Evolutionary conservation across 2,113 vertebrate genomes (phyloP), one percentile per base, ranked within the genome.

Genomic region (Apodemus speciosus): DNA sequence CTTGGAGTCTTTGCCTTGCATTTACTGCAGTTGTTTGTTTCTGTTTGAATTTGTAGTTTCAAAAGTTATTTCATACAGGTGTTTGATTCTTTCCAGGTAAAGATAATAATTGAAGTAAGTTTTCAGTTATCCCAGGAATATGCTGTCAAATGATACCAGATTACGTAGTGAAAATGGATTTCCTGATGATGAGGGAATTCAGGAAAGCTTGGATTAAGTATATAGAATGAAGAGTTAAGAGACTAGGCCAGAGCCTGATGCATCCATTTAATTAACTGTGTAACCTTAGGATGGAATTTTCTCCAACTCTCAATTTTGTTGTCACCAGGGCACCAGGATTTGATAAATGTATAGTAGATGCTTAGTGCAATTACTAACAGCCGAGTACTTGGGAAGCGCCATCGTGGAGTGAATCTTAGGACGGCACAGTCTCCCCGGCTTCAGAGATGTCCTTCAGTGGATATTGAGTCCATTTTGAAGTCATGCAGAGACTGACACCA

Each of bases 301-400:
- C 25, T 77, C n/a, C 69, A 71, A n/a, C 35, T 84, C 21, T 92
- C 27, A 56, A 6, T 84, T 94, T 96, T 91, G 49, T 72, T 96
- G 64, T 75, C 88, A 62, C 91, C 1, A 66, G 4, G 25, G 53
- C 46, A 51, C 56, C 32, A 91, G 30, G 60, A 32, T 86, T 51
- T 81, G 15, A n/a, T 86, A 85, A 64, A 73, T 64, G 35, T 25
- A 23, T 76, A n/a, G 9, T 75, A 66, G 53, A 69, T 89, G n/a
- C 13, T 58, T 56, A 23, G 38, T 6, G 3, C 32, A 32, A 1
- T 72, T 35, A 32, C 66, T 81, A 85, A 58, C 32, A 83, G 2
- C 3, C 46, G n/a, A 77, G 30, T 85, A 76, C 21, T 23, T 51
- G 69, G 1, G 64, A 46, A 56, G 90, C 80, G 14, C 43, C 85